Evolutionary conservation across 2,113 vertebrate species (phyloP).

Genomic region (Galeopterus variegatus): DNA sequence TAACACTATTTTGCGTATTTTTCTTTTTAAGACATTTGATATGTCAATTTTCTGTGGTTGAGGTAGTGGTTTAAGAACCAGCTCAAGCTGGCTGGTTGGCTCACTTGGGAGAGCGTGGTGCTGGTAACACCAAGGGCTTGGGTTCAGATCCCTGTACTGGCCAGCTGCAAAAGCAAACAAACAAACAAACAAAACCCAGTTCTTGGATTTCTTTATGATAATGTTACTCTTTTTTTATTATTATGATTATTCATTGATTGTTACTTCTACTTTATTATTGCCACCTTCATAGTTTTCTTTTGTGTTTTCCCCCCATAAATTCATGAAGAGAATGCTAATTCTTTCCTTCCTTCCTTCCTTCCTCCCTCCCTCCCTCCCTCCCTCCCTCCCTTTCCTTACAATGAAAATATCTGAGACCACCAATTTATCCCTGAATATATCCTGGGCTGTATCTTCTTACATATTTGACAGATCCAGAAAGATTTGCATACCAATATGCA

Average conservation of each 20-base stretch:
- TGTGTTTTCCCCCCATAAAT: not conserved
- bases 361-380: no score
- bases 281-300: not conserved
- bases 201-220: slow-evolving; percentile 1
- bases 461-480: not conserved
- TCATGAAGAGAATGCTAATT: not conserved
- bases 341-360: not conserved
- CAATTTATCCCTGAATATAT: not conserved
- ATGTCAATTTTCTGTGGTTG: not conserved
- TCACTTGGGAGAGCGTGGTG: no score
- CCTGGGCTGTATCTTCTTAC: not conserved
- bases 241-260: not conserved
- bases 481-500: not conserved
- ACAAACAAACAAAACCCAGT: no score
- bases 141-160: no score
- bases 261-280: not conserved
- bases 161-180: no score
- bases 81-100: not conserved
- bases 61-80: not conserved
- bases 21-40: not conserved
- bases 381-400: not conserved
- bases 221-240: not conserved
- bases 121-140: no score
- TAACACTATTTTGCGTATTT: not conserved
- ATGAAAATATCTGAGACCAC: not conserved